Percentiles rank a stretch among this genome's conserved stretches.
Conservation (phyloP, 2,888 invertebrate species). For the Lithophane leautieri region DNA sequence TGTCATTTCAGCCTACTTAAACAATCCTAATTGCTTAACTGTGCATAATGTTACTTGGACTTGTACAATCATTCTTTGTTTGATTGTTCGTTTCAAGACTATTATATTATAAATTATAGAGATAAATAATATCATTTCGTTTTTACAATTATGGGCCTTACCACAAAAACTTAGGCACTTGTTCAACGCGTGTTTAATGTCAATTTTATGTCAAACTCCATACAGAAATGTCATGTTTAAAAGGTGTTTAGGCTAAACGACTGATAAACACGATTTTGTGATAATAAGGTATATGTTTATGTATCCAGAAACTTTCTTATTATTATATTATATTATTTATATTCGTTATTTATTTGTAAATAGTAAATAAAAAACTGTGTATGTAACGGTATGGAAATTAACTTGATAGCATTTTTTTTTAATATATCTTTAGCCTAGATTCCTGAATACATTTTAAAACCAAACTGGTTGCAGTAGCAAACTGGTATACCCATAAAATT, state of each 20-base stretch:
- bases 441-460: constrained; percentile 8
- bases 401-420: neutral
- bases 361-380: neutral
- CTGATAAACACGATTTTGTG: no score
- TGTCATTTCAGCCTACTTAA: neutral
- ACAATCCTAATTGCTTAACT: constrained; percentile 6
- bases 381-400: constrained; percentile 27
- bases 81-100: neutral
- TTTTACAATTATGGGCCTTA: no score
- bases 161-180: no score
- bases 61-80: constrained; percentile 6
- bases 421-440: constrained; percentile 21
- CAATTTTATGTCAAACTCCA: no score
- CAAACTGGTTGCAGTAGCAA: constrained; percentile 32
- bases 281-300: no score
- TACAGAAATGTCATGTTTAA: no score
- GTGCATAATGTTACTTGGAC: neutral
- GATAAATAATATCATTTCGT: no score
- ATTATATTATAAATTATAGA: neutral
- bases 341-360: constrained; percentile 26
- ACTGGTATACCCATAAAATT: constrained; percentile 23
- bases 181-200: no score
- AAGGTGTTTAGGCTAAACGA: no score
- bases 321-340: no score
- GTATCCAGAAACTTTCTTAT: neutral